phyloP scores from a whole-genome alignment of 92 coral and sea anemone genomes.

The Phenganax marumi region DNA sequence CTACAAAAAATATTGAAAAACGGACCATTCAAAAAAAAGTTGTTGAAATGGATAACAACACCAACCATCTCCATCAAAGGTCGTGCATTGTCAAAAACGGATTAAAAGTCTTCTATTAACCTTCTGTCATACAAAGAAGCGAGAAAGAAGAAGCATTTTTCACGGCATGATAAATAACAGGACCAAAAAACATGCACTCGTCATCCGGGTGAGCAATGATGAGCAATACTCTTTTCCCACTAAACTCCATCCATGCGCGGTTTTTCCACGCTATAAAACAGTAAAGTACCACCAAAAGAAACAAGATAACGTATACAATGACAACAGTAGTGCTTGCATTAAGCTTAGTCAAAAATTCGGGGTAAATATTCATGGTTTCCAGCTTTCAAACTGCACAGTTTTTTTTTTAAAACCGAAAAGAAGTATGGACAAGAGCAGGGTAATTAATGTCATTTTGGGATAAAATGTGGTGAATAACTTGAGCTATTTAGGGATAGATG shows the following conservation, averaged over 20 bases:
- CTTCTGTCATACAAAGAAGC: constrained; percentile 74
- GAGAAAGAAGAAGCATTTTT: constrained; percentile 49
- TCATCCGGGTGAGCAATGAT: constrained; percentile 97
- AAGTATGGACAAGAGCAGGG: neutral
- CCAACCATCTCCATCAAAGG: neutral
- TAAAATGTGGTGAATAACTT: neutral
- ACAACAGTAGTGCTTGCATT: neutral
- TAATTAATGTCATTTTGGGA: neutral
- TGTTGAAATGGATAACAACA: neutral
- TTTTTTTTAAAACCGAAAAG: neutral
- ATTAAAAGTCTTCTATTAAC: constrained; percentile 43
- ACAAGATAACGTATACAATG: constrained; percentile 17
- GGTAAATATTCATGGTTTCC: neutral
- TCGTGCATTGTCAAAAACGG: neutral
- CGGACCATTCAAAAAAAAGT: neutral
- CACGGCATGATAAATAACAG: constrained; percentile 35
- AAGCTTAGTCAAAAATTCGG: neutral
- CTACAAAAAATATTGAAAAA: constrained; percentile 42
- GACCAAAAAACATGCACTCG: constrained; percentile 98
- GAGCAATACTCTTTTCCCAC: constrained; percentile 65
- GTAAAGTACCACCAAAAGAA: constrained; percentile 3
- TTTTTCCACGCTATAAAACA: constrained; percentile 16
- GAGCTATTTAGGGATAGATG: neutral
- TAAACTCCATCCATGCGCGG: constrained; percentile 38
- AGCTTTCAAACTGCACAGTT: neutral